Percentiles rank a stretch among this genome's conserved stretches.
Conservation (phyloP, 1,140 invertebrate species). For the Plectrocnemia conspersa region DNA sequence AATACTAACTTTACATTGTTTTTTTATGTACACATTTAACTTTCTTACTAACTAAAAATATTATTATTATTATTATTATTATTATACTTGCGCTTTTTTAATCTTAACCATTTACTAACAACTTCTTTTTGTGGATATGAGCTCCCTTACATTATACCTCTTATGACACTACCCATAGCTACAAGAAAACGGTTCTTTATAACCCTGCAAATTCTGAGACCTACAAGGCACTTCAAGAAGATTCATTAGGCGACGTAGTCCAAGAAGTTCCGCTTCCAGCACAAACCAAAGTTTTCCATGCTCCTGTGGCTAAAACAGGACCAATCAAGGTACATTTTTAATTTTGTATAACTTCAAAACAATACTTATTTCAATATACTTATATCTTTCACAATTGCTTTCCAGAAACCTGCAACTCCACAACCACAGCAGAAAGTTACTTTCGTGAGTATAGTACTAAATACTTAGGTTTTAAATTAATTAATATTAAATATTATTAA, state of each 20-base stretch:
- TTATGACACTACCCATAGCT: conserved; percentile 41
- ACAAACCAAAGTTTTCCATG: conserved; percentile 67
- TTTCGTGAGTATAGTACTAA: conserved; percentile 16
- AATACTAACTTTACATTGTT: background rate
- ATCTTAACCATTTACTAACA: conserved; percentile 27
- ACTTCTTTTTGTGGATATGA: conserved; percentile 37
- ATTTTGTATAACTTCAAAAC: too few relatives aligned
- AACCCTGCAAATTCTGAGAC: conserved; percentile 82
- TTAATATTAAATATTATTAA: background rate
- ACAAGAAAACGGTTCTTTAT: conserved; percentile 69
- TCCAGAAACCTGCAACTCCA: conserved; percentile 10
- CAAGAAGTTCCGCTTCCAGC: conserved; percentile 66
- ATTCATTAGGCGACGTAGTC: conserved; percentile 56
- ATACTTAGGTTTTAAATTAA: background rate
- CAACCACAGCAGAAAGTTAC: conserved; percentile 18
- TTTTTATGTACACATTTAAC: background rate
- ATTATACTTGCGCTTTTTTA: conserved; percentile 34
- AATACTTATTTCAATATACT: background rate
- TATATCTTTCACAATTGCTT: background rate
- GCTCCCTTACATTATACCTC: conserved; percentile 35
- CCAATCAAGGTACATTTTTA: conserved; percentile 51
- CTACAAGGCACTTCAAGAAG: conserved; percentile 76
- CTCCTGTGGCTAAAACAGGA: conserved; percentile 55
- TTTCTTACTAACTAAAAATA: background rate
- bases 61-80: conserved; percentile 20